A percentile compares a stretch with the other conserved stretches of the same genome.
These are phyloP conservation scores for Smittia sp. DNA, from an alignment of 2,888 invertebrate genomes.

Conservation along the genomic window DNA sequence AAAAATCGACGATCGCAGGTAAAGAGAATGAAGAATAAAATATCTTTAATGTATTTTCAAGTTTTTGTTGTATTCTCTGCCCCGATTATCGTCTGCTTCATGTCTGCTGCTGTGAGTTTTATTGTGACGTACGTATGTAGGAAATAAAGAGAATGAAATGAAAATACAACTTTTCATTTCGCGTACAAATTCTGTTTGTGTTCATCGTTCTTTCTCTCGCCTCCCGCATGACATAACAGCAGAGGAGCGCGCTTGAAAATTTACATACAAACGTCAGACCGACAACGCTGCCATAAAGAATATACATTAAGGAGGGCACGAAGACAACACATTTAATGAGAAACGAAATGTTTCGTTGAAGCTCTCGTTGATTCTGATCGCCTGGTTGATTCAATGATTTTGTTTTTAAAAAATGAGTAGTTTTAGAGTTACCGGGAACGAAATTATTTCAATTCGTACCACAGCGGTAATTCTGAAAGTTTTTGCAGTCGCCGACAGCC, in stretches of 20 bases:
- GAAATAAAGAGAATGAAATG: slow-evolving; percentile 16
- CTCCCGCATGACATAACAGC: slow-evolving; percentile 18
- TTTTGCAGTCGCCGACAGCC: background rate
- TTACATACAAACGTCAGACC: slow-evolving; percentile 24
- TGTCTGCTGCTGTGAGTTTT: slow-evolving; percentile 5
- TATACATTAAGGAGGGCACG: slow-evolving; percentile 30
- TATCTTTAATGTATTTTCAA: slow-evolving; percentile 10
- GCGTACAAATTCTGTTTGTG: slow-evolving; percentile 8
- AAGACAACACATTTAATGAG: slow-evolving; percentile 17
- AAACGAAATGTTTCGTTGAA: slow-evolving; percentile 24
- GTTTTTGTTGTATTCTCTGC: slow-evolving; percentile 4
- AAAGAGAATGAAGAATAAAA: slow-evolving; percentile 7
- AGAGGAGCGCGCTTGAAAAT: background rate
- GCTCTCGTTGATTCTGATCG: slow-evolving; percentile 18
- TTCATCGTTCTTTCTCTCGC: slow-evolving; percentile 1
- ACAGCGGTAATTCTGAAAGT: background rate
- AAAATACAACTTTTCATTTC: slow-evolving; percentile 1
- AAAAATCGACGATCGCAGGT: background rate
- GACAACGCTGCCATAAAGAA: background rate
- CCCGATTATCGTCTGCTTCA: slow-evolving; percentile 21
- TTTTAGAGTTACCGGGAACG: slow-evolving; percentile 36
- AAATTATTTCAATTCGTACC: slow-evolving; percentile 38
- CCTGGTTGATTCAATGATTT: slow-evolving; percentile 40
- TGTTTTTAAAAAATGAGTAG: slow-evolving; percentile 41
- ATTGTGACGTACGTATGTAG: slow-evolving; percentile 15